These are phyloP conservation scores for Agrochola circellaris DNA, from an alignment of 2,888 invertebrate species.

Conservation along the genomic window DNA sequence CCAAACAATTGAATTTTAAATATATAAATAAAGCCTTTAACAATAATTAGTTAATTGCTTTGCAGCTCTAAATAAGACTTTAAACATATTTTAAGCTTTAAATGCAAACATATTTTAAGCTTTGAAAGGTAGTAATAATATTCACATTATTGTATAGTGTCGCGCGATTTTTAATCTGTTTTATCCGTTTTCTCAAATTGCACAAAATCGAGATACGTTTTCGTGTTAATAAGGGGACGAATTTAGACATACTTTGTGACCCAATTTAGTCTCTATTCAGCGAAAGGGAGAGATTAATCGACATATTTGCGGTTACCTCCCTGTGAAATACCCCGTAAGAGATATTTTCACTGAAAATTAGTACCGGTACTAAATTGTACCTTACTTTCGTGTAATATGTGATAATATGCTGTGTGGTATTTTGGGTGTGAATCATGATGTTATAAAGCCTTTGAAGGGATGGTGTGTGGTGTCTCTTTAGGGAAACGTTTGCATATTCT, in stretches of 20 bases:
- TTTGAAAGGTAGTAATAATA: no score
- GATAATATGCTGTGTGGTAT: constrained; percentile 37
- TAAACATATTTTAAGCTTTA: no score
- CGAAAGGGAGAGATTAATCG: constrained; percentile 35
- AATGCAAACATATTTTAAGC: no score
- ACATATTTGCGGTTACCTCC: constrained; percentile 45
- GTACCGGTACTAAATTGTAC: constrained; percentile 51
- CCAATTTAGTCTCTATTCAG: constrained; percentile 10
- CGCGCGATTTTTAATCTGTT: no score
- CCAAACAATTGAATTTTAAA: no score
- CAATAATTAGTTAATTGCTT: no score
- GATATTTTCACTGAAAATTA: constrained; percentile 48
- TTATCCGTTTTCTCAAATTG: no score
- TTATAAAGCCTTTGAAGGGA: constrained; percentile 34
- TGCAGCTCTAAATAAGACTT: no score
- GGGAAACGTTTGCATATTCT: not conserved
- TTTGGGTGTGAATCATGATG: constrained; percentile 36
- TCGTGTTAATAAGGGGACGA: no score
- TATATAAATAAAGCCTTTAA: no score
- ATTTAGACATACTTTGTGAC: constrained; percentile 20
- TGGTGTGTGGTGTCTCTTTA: constrained; percentile 1
- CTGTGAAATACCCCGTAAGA: constrained; percentile 32
- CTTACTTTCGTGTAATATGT: constrained; percentile 38
- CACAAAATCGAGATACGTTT: no score
- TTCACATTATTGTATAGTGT: no score